A percentile compares a stretch with the other conserved stretches of the same genome.
phyloP scores from a whole-genome alignment of 2,888 invertebrate species.

The Drosophila recens region DNA sequence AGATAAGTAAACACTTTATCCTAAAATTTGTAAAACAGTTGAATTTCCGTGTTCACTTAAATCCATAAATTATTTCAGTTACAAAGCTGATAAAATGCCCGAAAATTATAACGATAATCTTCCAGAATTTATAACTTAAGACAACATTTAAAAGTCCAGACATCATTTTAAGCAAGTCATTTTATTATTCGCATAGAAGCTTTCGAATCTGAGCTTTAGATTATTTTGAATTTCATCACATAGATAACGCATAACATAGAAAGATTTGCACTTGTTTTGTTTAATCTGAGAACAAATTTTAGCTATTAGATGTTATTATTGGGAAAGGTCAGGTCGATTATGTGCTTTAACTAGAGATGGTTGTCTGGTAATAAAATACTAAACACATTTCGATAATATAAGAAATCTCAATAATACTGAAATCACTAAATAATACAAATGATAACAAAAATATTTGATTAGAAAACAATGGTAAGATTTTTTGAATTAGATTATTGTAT shows the following conservation, averaged over 20 bases:
- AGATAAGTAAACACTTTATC: background rate
- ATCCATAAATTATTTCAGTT: background rate
- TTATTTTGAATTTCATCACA: constrained; percentile 14
- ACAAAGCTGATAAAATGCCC: background rate
- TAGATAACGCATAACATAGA: background rate
- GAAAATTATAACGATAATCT: background rate
- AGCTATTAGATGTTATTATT: background rate
- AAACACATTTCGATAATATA: background rate
- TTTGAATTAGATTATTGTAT: too few relatives aligned
- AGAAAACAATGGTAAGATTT: too few relatives aligned
- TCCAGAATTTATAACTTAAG: background rate
- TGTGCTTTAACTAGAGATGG: background rate
- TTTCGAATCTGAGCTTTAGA: background rate
- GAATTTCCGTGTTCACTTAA: background rate
- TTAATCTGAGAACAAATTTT: background rate
- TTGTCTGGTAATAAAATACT: background rate
- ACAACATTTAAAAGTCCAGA: background rate
- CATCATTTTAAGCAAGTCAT: background rate
- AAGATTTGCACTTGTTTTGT: background rate
- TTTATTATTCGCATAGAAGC: background rate
- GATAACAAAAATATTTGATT: background rate
- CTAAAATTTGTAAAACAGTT: background rate
- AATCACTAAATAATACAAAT: background rate
- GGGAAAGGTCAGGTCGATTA: constrained; percentile 7
- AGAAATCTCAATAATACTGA: background rate